Evolutionary conservation across 2,797 vertebrate species (phyloP).

Genomic region (Fratercula arctica): DNA sequence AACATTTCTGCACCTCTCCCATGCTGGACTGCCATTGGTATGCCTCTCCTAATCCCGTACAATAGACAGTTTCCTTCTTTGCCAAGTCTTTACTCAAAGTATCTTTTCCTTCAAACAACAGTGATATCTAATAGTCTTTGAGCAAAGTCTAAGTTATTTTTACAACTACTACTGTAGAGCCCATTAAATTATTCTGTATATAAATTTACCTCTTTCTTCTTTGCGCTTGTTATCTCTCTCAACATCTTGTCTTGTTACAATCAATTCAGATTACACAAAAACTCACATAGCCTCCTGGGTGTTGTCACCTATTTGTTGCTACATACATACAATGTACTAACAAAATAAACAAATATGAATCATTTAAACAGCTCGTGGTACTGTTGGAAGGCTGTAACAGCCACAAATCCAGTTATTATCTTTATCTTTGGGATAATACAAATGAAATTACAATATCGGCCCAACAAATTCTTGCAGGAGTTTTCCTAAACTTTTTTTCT

Average conservation of each 20-base stretch:
- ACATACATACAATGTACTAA: neutral
- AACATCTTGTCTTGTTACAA: neutral
- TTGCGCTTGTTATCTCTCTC: neutral
- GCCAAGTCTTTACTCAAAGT: neutral
- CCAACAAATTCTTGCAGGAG: neutral
- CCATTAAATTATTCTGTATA: conserved; percentile 24
- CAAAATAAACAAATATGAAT: neutral
- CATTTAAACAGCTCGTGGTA: neutral
- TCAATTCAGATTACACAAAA: conserved; percentile 22
- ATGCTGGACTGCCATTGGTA: neutral
- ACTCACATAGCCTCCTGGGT: neutral
- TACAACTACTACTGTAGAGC: neutral
- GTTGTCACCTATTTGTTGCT: conserved; percentile 31
- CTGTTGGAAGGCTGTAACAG: neutral
- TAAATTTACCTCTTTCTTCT: conserved; percentile 21
- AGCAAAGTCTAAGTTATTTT: conserved; percentile 21
- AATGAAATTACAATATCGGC: neutral
- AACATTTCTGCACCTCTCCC: neutral
- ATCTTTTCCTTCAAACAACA: neutral
- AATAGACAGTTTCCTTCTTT: neutral
- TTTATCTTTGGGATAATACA: neutral
- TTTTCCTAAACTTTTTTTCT: neutral
- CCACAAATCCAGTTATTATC: neutral
- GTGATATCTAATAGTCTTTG: neutral
- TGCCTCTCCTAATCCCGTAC: neutral